Conservation (phyloP, 2,113 vertebrate species). For the Rhombomys opimus region DNA sequence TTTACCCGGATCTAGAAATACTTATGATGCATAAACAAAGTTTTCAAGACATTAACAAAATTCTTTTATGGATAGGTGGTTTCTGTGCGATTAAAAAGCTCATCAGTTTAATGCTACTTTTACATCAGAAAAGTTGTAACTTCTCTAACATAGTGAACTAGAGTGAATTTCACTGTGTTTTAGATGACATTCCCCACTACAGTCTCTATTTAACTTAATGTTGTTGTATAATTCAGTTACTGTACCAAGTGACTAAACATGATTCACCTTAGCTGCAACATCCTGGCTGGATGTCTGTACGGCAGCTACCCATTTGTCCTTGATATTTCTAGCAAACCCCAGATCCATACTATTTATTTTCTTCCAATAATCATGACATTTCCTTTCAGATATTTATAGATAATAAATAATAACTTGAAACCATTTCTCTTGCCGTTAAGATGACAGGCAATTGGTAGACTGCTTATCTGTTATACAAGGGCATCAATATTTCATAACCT, state of each 20-base stretch:
- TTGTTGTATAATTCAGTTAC: background rate
- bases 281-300: background rate
- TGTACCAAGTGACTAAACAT: background rate
- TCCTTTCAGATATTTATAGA: background rate
- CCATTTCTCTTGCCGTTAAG: background rate
- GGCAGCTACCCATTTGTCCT: background rate
- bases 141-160: background rate
- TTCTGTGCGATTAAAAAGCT: background rate
- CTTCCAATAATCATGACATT: background rate
- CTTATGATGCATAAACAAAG: background rate
- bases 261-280: background rate
- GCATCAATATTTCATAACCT: too few species aligned
- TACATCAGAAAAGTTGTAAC: slow-evolving; percentile 4
- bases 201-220: background rate
- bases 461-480: background rate
- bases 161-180: slow-evolving; percentile 8
- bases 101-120: slow-evolving; percentile 1
- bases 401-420: background rate
- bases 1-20: background rate
- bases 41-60: background rate
- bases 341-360: background rate
- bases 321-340: background rate
- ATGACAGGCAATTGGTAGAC: background rate
- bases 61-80: background rate
- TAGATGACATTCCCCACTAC: background rate